Evolutionary conservation across 2,113 vertebrate species (phyloP), one percentile per base, ranked within the genome.

Genomic region (Sphyrna mokarran): DNA sequence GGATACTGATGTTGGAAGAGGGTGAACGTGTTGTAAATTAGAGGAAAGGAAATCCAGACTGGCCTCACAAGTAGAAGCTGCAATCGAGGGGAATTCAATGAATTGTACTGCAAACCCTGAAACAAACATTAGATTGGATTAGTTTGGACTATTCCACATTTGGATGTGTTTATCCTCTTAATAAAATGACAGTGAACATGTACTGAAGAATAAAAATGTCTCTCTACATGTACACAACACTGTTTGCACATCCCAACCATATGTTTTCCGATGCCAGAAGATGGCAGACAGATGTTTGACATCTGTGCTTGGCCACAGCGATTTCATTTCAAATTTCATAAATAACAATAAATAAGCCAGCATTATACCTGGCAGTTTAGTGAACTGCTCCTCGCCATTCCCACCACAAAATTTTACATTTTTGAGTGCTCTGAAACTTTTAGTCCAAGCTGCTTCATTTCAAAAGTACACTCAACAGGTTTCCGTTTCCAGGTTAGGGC

Each of bases 201-300:
- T 26, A 29, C 13, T 91, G 13, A 91, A 29, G 87, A n/a, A 63
- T 91, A 91, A 91, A 83, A 61, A 63, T 61, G 54, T 63, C 58
- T 63, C 87, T 91, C 63, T 61, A 58, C 58, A 91, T 91, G 54
- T 33, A 16, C 33, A 33, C 58, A 90, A 58, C 18, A 54, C 26
- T 90, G 87, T 90, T 90, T 61, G 87, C 11, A 61, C 58, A 90
- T n/a, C 87, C 58, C 54, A 63, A n/a, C 87, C 29, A n/a, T 91
- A 63, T 91, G 87, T 91, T 91, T 91, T 33, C 87, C 18, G 5
- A 58, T n/a, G 54, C 10, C 58, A 91, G 26, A 91, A 63, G 87
- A 91, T 91, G 87, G 58, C 58, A 63, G 58, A n/a, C 87, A 91
- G 87, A 58, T 91, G 87, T 91, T 91, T 91, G 54, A 18, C 87